Evolutionary conservation across 53 echinoderm and acorn worm species (phyloP).

Genomic region (Arbacia lixula): DNA sequence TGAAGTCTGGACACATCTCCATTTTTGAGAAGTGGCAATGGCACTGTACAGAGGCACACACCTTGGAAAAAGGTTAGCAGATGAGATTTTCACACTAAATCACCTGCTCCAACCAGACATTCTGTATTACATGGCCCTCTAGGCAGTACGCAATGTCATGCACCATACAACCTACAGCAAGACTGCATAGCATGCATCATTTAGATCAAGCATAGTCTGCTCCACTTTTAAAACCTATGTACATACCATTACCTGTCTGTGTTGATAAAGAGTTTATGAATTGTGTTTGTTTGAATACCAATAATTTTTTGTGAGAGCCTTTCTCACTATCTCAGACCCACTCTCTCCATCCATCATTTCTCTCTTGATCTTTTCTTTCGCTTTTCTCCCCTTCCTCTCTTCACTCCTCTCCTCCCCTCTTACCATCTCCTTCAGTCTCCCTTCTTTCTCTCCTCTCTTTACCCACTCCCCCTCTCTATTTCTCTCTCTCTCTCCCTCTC

Average conservation of each 20-base stretch:
- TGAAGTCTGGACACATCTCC: too few species aligned
- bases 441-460: background rate
- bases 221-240: too few species aligned
- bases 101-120: conserved; percentile 26
- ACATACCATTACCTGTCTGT: background rate
- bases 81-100: conserved; percentile 9
- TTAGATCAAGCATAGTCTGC: too few species aligned
- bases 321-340: background rate
- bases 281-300: background rate
- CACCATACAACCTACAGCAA: too few species aligned
- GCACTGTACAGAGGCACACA: too few species aligned
- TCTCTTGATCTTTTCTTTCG: too few species aligned
- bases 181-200: too few species aligned
- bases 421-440: too few species aligned
- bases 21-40: too few species aligned
- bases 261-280: background rate
- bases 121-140: too few species aligned
- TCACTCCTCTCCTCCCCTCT: background rate
- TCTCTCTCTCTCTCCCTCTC: background rate
- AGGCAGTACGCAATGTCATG: too few species aligned
- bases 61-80: conserved; percentile 1
- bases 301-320: background rate
- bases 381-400: background rate
- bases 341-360: background rate
- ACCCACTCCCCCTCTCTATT: background rate